A percentile compares a stretch with the other conserved stretches of the same genome.
Conservation (phyloP, 2,797 vertebrate species). For the Diplodus puntazzo region DNA sequence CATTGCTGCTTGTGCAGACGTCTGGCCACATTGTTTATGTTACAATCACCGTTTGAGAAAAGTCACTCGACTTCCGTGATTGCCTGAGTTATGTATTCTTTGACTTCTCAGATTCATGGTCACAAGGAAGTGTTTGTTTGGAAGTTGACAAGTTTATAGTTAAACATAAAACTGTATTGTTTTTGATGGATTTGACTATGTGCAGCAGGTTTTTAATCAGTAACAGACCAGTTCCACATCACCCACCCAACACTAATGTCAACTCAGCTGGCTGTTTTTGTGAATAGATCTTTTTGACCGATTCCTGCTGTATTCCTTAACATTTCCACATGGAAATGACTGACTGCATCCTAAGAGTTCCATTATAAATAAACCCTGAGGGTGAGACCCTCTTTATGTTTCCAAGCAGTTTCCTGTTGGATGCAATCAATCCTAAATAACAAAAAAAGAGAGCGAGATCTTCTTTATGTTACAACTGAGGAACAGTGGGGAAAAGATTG, state of each 20-base stretch:
- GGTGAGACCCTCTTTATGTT: conserved; percentile 11
- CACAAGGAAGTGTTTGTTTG: not conserved
- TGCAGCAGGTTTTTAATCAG: not conserved
- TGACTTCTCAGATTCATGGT: not conserved
- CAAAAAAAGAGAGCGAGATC: no score
- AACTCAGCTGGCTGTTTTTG: not conserved
- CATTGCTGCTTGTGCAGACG: not conserved
- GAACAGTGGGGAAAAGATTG: no score
- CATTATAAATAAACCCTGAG: conserved; percentile 7
- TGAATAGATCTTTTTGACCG: not conserved
- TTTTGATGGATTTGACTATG: not conserved
- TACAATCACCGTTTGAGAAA: not conserved
- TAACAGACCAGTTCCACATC: not conserved
- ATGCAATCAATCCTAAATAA: not conserved
- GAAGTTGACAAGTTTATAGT: not conserved
- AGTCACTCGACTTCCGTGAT: not conserved
- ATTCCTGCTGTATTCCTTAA: conserved; percentile 13
- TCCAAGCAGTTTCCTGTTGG: no score
- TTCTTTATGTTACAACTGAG: no score
- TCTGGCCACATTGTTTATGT: not conserved
- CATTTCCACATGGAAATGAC: conserved; percentile 16
- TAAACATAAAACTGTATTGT: not conserved
- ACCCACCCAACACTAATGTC: not conserved
- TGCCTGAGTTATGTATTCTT: not conserved
- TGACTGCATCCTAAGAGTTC: not conserved